These are phyloP conservation scores for Polietes domitor DNA, from an alignment of 2,888 invertebrate species.

Conservation along the genomic window DNA sequence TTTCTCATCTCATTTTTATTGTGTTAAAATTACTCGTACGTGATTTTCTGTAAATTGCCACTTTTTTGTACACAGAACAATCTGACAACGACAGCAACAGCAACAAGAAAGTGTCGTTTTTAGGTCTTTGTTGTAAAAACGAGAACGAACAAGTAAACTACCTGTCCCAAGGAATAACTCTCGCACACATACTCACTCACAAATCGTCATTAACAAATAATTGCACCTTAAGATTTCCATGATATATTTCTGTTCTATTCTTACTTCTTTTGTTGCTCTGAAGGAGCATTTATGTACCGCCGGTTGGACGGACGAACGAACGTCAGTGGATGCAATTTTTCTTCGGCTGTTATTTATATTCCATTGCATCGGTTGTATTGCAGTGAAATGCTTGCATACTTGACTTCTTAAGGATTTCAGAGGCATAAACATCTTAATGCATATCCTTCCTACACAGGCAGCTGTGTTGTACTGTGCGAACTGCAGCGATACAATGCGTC, in stretches of 20 bases:
- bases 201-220: not conserved
- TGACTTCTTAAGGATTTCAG: constrained; percentile 65
- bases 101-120: constrained; percentile 21
- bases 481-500: not conserved
- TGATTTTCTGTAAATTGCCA: constrained; percentile 65
- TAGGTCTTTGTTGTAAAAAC: not conserved
- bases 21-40: constrained; percentile 63
- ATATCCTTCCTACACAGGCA: constrained; percentile 13
- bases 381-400: constrained; percentile 47
- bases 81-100: constrained; percentile 36
- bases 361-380: constrained; percentile 24
- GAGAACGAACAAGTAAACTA: not conserved
- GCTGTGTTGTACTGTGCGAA: constrained; percentile 3
- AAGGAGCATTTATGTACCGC: not conserved
- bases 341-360: constrained; percentile 38
- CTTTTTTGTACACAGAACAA: constrained; percentile 47
- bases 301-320: not conserved
- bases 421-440: constrained; percentile 40
- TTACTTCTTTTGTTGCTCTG: not conserved
- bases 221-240: constrained; percentile 19
- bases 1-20: constrained; percentile 39
- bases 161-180: not conserved
- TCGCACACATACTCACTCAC: not conserved
- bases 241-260: not conserved
- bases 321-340: not conserved